Conservation (phyloP, 2,113 vertebrate species). For the Toxostoma redivivum region DNA sequence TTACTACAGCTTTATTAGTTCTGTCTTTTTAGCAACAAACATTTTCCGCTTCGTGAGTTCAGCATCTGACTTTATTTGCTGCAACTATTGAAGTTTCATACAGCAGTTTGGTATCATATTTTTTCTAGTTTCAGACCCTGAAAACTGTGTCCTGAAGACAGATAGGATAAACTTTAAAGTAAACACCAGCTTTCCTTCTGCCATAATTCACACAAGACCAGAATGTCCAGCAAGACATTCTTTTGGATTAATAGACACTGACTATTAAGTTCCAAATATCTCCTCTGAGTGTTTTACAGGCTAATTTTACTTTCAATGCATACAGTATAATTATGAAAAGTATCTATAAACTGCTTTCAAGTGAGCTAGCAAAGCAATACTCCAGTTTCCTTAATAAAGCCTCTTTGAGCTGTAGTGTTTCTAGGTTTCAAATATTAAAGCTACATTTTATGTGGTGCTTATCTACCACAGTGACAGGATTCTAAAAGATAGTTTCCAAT, state of each 20-base stretch:
- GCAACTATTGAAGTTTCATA: not conserved
- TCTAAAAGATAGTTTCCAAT: slow-evolving; percentile 9
- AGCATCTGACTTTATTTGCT: not conserved
- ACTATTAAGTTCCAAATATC: not conserved
- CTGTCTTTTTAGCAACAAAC: not conserved
- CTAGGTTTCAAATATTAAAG: slow-evolving; percentile 52
- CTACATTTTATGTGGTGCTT: slow-evolving; percentile 32
- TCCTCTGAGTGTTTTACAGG: not conserved
- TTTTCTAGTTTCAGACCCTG: not conserved
- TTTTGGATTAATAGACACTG: not conserved
- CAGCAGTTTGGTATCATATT: not conserved
- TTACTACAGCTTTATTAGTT: not conserved
- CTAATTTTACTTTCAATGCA: not conserved
- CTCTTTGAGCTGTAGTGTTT: not conserved
- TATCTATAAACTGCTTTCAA: not conserved
- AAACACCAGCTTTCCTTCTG: not conserved
- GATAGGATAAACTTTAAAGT: not conserved
- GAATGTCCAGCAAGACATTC: not conserved
- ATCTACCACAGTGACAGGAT: not conserved
- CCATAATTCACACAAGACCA: not conserved
- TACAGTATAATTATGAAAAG: not conserved
- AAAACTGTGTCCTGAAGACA: not conserved
- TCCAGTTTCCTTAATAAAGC: slow-evolving; percentile 11
- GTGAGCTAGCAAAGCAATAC: not conserved
- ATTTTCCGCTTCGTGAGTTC: not conserved